Evolutionary conservation across 2,113 vertebrate genomes (phyloP), one percentile per base, ranked within the genome.

Genomic region (Peromyscus polionotus): DNA sequence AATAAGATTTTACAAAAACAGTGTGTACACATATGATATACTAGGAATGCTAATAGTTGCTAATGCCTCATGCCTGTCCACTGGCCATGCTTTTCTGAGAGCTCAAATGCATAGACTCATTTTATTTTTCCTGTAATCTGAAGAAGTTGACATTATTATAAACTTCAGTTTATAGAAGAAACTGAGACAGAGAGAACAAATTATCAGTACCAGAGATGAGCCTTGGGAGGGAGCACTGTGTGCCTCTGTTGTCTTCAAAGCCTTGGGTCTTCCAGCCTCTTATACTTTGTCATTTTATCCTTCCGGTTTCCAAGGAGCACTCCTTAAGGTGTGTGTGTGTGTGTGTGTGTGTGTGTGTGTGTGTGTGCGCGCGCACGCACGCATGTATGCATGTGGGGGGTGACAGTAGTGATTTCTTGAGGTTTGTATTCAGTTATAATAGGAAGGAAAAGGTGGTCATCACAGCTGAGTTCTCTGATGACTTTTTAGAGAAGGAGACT

Each of bases 151-250:
- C 7, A 33, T 26, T 57, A 31, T 48, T 67, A 54, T 42, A 54
- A 81, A 77, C 20, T 45, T 90, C 57, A 67, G 83, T 94, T 91
- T 79, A 65, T 6, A 93, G 20, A 95, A 91, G 79, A 95, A 88
- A 88, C 10, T 59, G 42, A 96, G 39, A 13, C 19, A 77, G 36
- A 93, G 1, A 90, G 6, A 70, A 4, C 26, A 89, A 28, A 1
- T 54, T 28, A 26, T 14, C 5, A 20, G 2, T 17, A 1, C 6
- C 4, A 63, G 26, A 88, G 1, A 3, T 61, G 31, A 39, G 24
- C 24, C 42, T 67, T 72, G 80, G 48, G n/a, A 89, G 33, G 67
- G 68, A 61, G 1, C 48, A 3, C 9, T 31, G 3, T 2, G 6
- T 63, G 4, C 8, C 33, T 54, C 12, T 28, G 24, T 59, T 70